These are phyloP conservation scores for Cacoxenus indagator DNA, from an alignment of 2,888 invertebrate species.

Conservation along the genomic window DNA sequence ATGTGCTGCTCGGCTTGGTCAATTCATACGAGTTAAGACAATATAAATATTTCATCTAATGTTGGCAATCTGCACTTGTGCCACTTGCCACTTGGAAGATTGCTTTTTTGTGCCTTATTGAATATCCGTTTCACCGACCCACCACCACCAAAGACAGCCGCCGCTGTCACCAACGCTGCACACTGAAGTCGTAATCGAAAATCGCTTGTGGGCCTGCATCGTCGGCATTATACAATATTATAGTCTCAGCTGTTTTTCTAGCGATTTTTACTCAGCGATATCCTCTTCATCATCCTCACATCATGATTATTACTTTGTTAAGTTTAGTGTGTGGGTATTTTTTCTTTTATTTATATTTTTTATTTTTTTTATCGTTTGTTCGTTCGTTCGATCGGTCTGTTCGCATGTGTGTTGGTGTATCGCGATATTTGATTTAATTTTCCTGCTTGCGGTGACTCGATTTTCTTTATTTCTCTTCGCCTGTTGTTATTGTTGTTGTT, in stretches of 20 bases:
- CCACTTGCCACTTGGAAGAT: conserved; percentile 41
- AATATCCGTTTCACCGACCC: no score
- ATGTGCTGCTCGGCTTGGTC: conserved; percentile 46
- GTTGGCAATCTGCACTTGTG: conserved; percentile 68
- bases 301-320: conserved; percentile 11
- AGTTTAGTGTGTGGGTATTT: conserved; percentile 10
- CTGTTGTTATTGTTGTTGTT: not conserved
- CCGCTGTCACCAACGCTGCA: not conserved
- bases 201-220: not conserved
- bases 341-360: not conserved
- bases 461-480: conserved; percentile 33
- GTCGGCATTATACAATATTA: not conserved
- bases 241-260: not conserved
- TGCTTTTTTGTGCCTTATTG: not conserved
- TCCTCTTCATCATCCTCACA: conserved; percentile 14
- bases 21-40: conserved; percentile 67
- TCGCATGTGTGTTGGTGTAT: conserved; percentile 53
- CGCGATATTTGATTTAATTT: conserved; percentile 59
- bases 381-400: not conserved
- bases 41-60: conserved; percentile 67
- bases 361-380: not conserved
- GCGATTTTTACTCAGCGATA: conserved; percentile 13
- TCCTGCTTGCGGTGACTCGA: conserved; percentile 33
- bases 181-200: not conserved
- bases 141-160: no score